Conservation (phyloP, 2,888 invertebrate species). For the Drosophila conformis region DNA sequence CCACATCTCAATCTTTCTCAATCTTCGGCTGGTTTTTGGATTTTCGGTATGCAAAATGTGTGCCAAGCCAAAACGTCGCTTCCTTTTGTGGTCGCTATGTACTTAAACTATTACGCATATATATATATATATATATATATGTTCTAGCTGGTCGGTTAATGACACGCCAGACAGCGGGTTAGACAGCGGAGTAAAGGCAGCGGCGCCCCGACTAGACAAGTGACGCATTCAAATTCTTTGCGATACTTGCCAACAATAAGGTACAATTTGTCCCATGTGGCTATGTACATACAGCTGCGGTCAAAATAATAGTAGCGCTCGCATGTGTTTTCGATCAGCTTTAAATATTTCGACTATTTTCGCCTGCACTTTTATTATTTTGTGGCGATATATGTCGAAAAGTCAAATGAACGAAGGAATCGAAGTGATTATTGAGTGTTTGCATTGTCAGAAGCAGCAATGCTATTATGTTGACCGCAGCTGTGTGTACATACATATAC, state of each 20-base stretch:
- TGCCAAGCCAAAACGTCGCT: slow-evolving; percentile 64
- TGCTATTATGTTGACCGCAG: background rate
- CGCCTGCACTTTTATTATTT: background rate
- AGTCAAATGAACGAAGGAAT: background rate
- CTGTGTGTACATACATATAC: background rate
- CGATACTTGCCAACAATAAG: slow-evolving; percentile 57
- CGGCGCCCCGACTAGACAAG: slow-evolving; percentile 62
- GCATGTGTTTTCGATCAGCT: background rate
- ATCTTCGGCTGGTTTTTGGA: slow-evolving; percentile 54
- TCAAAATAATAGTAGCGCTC: background rate
- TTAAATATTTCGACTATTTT: background rate
- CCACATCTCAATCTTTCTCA: slow-evolving; percentile 28
- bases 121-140: background rate
- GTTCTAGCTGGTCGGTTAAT: slow-evolving; percentile 62
- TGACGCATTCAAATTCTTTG: slow-evolving; percentile 69
- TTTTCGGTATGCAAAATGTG: slow-evolving; percentile 78
- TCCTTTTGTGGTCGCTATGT: slow-evolving; percentile 42
- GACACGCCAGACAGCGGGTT: slow-evolving; percentile 50
- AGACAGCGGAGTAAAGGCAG: slow-evolving; percentile 13
- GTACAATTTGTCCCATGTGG: slow-evolving; percentile 9
- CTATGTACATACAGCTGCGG: slow-evolving; percentile 3
- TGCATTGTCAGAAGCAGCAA: background rate
- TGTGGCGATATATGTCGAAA: background rate
- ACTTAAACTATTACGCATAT: slow-evolving; percentile 6
- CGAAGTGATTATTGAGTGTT: background rate